Evolutionary conservation across 2,888 invertebrate species (phyloP).

Genomic region (Encarsia formosa): DNA sequence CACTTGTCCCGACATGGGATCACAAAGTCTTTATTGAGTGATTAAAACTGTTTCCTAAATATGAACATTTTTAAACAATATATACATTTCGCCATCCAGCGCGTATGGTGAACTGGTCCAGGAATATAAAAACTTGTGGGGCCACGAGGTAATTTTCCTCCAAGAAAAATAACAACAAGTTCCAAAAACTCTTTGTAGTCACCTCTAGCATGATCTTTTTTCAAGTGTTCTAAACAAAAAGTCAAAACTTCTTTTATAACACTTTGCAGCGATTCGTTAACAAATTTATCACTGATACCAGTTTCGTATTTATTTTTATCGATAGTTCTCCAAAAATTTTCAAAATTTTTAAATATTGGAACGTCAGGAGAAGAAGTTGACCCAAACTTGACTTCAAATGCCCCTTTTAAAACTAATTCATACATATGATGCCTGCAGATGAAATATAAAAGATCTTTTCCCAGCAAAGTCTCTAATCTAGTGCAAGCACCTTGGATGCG

Average conservation of each 20-base stretch:
- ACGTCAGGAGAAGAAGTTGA: too few relatives aligned
- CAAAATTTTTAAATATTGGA: not conserved
- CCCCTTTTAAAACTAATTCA: not conserved
- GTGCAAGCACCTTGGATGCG: not conserved
- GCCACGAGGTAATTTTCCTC: too few relatives aligned
- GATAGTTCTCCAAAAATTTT: too few relatives aligned
- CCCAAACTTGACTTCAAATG: not conserved
- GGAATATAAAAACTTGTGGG: too few relatives aligned
- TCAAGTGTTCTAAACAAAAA: not conserved
- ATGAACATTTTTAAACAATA: not conserved
- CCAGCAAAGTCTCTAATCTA: not conserved
- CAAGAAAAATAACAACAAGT: too few relatives aligned
- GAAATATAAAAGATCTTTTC: too few relatives aligned
- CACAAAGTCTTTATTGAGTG: not conserved
- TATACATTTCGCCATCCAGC: not conserved
- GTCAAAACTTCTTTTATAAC: not conserved
- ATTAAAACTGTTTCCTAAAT: not conserved
- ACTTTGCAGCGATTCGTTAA: not conserved
- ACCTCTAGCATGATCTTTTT: not conserved
- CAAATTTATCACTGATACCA: not conserved
- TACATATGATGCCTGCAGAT: not conserved
- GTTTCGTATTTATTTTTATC: not conserved
- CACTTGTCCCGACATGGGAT: conserved; percentile 21
- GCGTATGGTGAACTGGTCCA: not conserved
- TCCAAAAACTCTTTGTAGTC: too few relatives aligned